Evolutionary conservation across 1,140 invertebrate species (phyloP).

Genomic region (Aphis craccivora): DNA sequence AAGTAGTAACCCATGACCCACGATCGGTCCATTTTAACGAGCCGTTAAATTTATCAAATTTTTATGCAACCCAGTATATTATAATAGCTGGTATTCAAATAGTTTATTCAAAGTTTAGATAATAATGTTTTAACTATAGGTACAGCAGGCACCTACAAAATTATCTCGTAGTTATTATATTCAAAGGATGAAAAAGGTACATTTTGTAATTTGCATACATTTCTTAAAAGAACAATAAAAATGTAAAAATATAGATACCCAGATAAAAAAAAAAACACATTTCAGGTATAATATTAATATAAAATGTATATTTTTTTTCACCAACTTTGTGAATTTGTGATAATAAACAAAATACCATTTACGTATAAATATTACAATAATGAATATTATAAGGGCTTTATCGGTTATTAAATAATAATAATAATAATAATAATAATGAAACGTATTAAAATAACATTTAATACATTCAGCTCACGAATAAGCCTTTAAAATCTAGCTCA

Average conservation of each 20-base stretch:
- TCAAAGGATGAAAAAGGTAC: slow-evolving; percentile 14
- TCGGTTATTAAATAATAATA: background rate
- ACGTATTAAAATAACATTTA: background rate
- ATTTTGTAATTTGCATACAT: slow-evolving; percentile 10
- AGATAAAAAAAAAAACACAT: background rate
- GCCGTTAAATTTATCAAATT: slow-evolving; percentile 12
- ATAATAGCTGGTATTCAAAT: background rate
- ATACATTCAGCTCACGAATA: background rate
- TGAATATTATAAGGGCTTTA: background rate
- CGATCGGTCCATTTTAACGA: background rate
- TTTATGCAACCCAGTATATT: background rate
- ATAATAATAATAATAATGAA: background rate
- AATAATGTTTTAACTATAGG: background rate
- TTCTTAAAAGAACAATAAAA: background rate
- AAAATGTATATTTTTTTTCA: background rate
- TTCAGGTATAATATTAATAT: background rate
- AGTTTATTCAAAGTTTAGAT: slow-evolving; percentile 19
- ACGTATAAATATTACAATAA: slow-evolving; percentile 14
- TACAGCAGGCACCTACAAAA: background rate
- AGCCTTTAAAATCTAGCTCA: slow-evolving; percentile 4
- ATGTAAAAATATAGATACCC: slow-evolving; percentile 8
- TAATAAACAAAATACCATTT: background rate
- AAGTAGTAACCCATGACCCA: slow-evolving; percentile 5
- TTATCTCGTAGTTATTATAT: slow-evolving; percentile 11
- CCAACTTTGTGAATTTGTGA: background rate